phyloP scores from a whole-genome alignment of 30 jellyfish, hydroid and myxozoan species.

The Phacellophora camtschatica region DNA sequence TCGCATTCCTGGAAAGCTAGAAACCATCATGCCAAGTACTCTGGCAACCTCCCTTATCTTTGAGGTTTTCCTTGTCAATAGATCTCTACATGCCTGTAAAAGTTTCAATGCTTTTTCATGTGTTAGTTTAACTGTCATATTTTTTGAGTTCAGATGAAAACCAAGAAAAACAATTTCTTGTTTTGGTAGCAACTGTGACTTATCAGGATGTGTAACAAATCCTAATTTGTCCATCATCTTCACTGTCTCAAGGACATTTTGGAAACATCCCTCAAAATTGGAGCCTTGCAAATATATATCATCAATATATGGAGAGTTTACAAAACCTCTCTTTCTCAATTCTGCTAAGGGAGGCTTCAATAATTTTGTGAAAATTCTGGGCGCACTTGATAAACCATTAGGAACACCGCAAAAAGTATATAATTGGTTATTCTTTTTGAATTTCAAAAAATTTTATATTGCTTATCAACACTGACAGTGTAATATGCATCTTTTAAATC shows the following conservation, averaged over 20 bases:
- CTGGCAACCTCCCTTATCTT: not conserved
- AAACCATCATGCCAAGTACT: not conserved
- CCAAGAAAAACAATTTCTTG: not conserved
- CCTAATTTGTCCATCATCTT: conserved; percentile 3
- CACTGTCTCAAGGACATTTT: not conserved
- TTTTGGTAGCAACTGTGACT: not conserved
- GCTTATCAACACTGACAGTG: not conserved
- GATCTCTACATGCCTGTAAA: conserved; percentile 3
- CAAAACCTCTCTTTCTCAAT: not conserved
- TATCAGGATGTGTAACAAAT: not conserved
- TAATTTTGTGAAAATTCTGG: not conserved
- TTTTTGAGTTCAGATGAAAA: not conserved
- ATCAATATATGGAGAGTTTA: not conserved
- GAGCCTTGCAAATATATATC: not conserved
- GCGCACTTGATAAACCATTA: not conserved
- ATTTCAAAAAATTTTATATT: not conserved
- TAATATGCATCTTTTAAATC: too few species aligned
- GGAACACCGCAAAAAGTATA: not conserved
- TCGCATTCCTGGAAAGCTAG: too few species aligned
- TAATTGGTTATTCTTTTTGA: not conserved
- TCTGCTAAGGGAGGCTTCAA: not conserved
- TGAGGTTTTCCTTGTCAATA: not conserved
- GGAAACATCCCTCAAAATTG: not conserved
- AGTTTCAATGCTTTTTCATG: not conserved
- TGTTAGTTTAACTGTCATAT: not conserved